Base-by-base conservation (phyloP, 1,140 invertebrate species). In the Rhynchophorus ferrugineus region DNA sequence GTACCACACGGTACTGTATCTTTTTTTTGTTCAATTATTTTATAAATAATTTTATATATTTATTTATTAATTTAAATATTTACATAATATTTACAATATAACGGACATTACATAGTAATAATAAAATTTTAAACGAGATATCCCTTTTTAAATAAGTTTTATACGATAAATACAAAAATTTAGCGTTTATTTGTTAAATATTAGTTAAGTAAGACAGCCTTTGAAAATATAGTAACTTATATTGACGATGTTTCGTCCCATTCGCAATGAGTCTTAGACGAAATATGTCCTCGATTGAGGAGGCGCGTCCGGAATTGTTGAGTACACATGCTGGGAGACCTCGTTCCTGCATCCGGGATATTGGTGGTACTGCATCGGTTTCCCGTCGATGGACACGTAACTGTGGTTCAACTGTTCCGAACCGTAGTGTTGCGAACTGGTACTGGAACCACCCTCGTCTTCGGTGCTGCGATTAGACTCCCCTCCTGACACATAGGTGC, bases 401-500 rank as follows among this genome's bases (percentile, higher is more conserved):
- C 69, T 68, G 45, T 70, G 68, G 53, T 70, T 70, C 35, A 70
- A 37, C 45, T 69, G 67, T n/a, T 70, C 67, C 0, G 66, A 67
- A 29, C 66, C 68, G 49, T 68, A 70, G 46, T 70, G 68, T 44
- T 68, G 65, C 62, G 56, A 72, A 63, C 59, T 79, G 71, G 61
- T 75, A 73, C 62, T 77, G 66, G 61, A 76, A 53, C 77, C 78
- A 58, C 77, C 78, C 61, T 78, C 77, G 62, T 79, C 76, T 59
- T 78, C 77, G 37, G 77, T 78, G 50, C 69, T 67, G 29, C 78
- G 68, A 33, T 75, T 75, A 8, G 78, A 80, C 46, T 78, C 77
- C 20, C 78, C 79, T 22, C 78, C 79, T 41, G 78, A 80, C 21
- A 81, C 77, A 65, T 80, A 80, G 35, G 79, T 80, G 19, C 77